Percentiles rank a stretch among this genome's conserved stretches.
Conservation (phyloP, 2,888 invertebrate species). For the Physocephala rufipes region DNA sequence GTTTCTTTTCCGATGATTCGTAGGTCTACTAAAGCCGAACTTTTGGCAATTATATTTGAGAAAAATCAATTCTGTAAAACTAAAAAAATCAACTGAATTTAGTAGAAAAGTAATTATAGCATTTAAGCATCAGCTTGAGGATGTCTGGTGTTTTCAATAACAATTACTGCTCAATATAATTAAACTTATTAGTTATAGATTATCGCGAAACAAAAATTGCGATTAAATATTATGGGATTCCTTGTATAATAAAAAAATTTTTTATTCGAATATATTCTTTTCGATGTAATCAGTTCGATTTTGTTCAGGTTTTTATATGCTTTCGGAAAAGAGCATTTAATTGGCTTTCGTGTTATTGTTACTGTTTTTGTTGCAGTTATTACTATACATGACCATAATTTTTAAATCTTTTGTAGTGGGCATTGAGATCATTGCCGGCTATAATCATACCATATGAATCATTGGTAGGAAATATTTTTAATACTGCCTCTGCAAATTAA, state of each 20-base stretch:
- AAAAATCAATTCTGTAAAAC: too few species aligned
- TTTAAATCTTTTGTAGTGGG: not conserved
- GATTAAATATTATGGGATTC: not conserved
- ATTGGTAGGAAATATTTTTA: too few species aligned
- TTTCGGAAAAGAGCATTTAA: not conserved
- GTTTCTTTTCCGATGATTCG: too few species aligned
- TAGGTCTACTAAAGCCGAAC: too few species aligned
- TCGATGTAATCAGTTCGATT: slow-evolving; percentile 14
- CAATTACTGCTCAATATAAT: slow-evolving; percentile 28
- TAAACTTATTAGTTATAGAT: slow-evolving; percentile 36
- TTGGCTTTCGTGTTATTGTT: not conserved
- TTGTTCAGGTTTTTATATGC: slow-evolving; percentile 31
- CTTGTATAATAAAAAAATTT: not conserved
- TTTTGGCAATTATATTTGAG: too few species aligned
- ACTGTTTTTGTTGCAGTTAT: not conserved
- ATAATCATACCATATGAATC: too few species aligned
- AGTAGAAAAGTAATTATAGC: too few species aligned
- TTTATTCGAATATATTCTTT: slow-evolving; percentile 1
- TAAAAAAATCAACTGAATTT: too few species aligned
- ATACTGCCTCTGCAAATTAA: not conserved
- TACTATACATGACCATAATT: not conserved
- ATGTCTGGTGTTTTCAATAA: slow-evolving; percentile 4
- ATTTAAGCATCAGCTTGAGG: too few species aligned
- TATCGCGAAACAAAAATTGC: slow-evolving; percentile 25
- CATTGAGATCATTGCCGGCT: not conserved